Evolutionary conservation across 2,888 invertebrate species (phyloP), one percentile per base, ranked within the genome.

Genomic region (Phaedon cochleariae): DNA sequence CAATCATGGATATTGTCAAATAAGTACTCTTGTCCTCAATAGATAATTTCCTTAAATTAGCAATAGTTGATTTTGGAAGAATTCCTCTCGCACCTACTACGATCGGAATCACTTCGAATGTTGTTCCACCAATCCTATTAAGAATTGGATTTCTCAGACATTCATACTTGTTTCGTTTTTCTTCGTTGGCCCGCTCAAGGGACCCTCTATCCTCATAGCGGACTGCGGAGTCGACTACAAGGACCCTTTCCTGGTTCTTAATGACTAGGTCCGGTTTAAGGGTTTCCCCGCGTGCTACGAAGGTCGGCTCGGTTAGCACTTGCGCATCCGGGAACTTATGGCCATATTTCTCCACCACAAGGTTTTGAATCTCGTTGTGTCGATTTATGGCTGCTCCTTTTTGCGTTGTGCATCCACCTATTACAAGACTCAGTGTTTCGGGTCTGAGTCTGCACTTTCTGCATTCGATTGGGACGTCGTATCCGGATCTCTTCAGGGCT

Each of bases 221-320:
- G 71, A 71, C 68, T 53, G 70, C 68, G 41, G 79, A 74, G 57
- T 80, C 77, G 69, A 74, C 69, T 69, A 77, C 70, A 37, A 66
- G 65, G 64, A 75, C 68, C 71, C 71, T 45, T 54, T 63, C 70
- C 66, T 61, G 67, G 71, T 21, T 72, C 45, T 69, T 64, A 17
- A 76, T 41, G 21, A 77, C 70, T 62, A 79, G 71, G 54, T 59
- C 59, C 22, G 59, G 59, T 75, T 76, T 74, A 45, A 75, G 74
- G 18, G 67, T 59, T 59, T 69, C 74, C 1, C 68, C 71, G 41
- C 31, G 7, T 15, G 62, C 59, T 1, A 15, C 17, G 15, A 74
- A 51, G 5, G 48, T 54, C 0, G 72, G 61, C 54, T 74, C 71
- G 60, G 46, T 52, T n/a, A 67, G 64, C 20, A 72, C 59, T 51